phyloP scores from a whole-genome alignment of 1,140 invertebrate species.

The Lethocerus indicus region DNA sequence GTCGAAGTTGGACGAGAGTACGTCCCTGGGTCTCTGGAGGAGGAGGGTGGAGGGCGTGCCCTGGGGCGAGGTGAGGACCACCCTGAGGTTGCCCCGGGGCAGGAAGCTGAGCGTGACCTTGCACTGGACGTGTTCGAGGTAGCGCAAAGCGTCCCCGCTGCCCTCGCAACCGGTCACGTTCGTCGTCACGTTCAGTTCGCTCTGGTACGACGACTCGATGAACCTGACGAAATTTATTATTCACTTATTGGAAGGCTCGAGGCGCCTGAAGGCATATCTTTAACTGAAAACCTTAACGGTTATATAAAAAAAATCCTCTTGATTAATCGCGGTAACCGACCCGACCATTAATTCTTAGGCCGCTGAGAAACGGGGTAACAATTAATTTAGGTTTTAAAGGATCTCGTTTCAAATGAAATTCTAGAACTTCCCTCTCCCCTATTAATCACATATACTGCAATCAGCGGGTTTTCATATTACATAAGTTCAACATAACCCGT shows the following conservation, averaged over 20 bases:
- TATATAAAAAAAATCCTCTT: too few relatives aligned
- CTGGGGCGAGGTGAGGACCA: constrained; percentile 73
- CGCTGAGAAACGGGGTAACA: too few relatives aligned
- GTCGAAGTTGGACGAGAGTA: constrained; percentile 80
- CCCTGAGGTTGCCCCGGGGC: constrained; percentile 69
- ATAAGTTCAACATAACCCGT: too few relatives aligned
- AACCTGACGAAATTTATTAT: neutral
- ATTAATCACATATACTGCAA: too few relatives aligned
- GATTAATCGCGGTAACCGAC: too few relatives aligned
- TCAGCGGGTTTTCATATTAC: too few relatives aligned
- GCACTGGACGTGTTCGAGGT: constrained; percentile 87
- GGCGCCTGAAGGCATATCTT: too few relatives aligned
- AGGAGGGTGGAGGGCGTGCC: constrained; percentile 75
- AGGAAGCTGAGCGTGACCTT: constrained; percentile 70
- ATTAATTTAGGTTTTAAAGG: too few relatives aligned
- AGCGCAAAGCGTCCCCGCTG: constrained; percentile 72
- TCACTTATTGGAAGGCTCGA: neutral
- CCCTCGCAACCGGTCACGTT: constrained; percentile 71
- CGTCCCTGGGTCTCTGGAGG: constrained; percentile 74
- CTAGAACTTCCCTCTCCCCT: too few relatives aligned
- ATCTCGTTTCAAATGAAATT: too few relatives aligned
- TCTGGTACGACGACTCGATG: constrained; percentile 2
- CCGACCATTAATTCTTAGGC: too few relatives aligned
- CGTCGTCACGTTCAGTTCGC: constrained; percentile 29
- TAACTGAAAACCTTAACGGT: too few relatives aligned